Evolutionary conservation across 2,797 vertebrate genomes (phyloP).

Genomic region (Gymnocypris eckloni): DNA sequence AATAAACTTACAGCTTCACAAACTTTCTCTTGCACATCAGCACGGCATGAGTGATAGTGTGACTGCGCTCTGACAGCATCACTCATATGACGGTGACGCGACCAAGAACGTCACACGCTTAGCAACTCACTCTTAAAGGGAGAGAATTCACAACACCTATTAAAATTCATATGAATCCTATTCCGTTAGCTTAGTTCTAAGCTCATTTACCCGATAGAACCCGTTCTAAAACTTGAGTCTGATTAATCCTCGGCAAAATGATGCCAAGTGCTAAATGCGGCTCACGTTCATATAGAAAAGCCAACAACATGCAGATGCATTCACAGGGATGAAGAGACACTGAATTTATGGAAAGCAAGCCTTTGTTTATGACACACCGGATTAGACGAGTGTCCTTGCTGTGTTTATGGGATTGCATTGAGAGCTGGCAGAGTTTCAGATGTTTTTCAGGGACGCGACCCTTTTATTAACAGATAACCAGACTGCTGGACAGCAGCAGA

Average conservation of each 20-base stretch:
- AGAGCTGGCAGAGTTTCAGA: background rate
- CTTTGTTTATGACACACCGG: slow-evolving; percentile 23
- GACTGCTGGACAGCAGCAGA: background rate
- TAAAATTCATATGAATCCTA: slow-evolving; percentile 46
- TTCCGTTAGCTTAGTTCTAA: slow-evolving; percentile 47
- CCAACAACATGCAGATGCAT: slow-evolving; percentile 37
- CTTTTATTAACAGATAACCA: slow-evolving; percentile 7
- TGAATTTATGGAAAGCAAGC: slow-evolving; percentile 19
- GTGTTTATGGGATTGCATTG: slow-evolving; percentile 38
- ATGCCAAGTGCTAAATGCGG: slow-evolving; percentile 40
- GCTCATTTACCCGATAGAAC: slow-evolving; percentile 57
- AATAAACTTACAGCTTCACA: too few species aligned
- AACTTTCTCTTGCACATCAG: too few species aligned
- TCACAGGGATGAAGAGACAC: slow-evolving; percentile 35
- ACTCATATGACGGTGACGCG: too few species aligned
- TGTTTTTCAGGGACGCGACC: background rate
- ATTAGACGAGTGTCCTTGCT: slow-evolving; percentile 22
- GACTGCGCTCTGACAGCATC: too few species aligned
- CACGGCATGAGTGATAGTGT: too few species aligned
- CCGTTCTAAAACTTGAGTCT: slow-evolving; percentile 38
- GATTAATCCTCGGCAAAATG: slow-evolving; percentile 39
- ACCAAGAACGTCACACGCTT: too few species aligned
- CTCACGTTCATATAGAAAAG: slow-evolving; percentile 30
- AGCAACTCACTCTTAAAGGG: too few species aligned
- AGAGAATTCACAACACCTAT: background rate